Percentiles rank a stretch among this genome's conserved stretches.
Evolutionary conservation across 2,888 invertebrate genomes (phyloP).

Genomic region (Lochmaea capreae): DNA sequence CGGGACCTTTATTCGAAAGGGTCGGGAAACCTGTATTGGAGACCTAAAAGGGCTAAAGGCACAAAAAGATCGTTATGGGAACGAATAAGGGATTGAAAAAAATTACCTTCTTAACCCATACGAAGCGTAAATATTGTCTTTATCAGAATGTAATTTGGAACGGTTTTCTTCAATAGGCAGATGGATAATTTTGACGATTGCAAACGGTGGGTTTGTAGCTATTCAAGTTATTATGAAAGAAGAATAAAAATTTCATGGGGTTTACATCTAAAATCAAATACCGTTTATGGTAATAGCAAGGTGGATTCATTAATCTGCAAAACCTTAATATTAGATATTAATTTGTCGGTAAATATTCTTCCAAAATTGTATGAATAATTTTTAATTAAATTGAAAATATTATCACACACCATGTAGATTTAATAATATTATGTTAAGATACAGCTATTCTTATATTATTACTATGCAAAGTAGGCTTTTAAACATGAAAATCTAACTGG

Average conservation of each 20-base stretch:
- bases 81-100: slow-evolving; percentile 35
- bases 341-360: no score
- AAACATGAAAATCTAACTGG: no score
- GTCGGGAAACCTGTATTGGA: slow-evolving; percentile 41
- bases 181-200: background rate
- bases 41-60: slow-evolving; percentile 11
- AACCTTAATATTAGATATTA: no score
- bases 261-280: background rate
- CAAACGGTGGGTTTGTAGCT: no score
- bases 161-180: background rate
- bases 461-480: no score
- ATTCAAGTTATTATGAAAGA: background rate
- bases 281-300: background rate
- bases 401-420: no score
- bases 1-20: slow-evolving; percentile 37
- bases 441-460: no score
- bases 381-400: no score
- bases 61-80: slow-evolving; percentile 44
- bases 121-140: slow-evolving; percentile 40
- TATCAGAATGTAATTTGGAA: slow-evolving; percentile 40
- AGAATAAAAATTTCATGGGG: background rate
- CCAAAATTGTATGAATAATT: no score
- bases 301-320: background rate
- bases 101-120: slow-evolving; percentile 41
- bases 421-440: no score